A percentile compares a stretch with the other conserved stretches of the same genome.
Evolutionary conservation across 2,797 vertebrate genomes (phyloP).

Genomic region (Pseudocheirus occidentalis): DNA sequence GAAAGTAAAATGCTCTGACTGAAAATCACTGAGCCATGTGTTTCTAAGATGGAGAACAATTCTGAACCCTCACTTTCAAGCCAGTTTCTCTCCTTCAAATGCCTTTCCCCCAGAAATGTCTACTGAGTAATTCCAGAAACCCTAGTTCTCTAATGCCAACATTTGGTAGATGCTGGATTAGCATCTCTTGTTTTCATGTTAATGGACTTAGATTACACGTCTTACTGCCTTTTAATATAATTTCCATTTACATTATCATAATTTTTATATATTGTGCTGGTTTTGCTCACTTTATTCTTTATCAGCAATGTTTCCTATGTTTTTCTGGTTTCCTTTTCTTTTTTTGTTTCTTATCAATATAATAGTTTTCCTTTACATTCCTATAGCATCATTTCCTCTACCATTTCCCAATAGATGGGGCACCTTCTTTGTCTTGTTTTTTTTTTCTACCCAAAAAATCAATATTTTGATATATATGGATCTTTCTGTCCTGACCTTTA

Average conservation of each 20-base stretch:
- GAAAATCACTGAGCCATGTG: not conserved
- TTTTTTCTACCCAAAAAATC: not conserved
- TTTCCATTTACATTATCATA: not conserved
- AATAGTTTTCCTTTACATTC: not conserved
- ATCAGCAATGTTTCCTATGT: not conserved
- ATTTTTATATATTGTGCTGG: not conserved
- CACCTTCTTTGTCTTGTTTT: not conserved
- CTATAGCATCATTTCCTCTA: not conserved
- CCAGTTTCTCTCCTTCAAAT: not conserved
- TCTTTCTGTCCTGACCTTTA: not conserved
- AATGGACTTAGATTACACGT: not conserved
- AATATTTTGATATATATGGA: not conserved
- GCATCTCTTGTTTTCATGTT: not conserved
- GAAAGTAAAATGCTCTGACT: not conserved
- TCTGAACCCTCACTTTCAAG: not conserved
- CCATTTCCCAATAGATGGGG: not conserved
- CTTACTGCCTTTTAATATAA: not conserved
- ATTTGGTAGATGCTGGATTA: not conserved
- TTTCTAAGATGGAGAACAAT: not conserved
- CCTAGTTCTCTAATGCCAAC: not conserved
- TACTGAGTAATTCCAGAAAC: not conserved
- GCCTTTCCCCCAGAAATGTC: not conserved
- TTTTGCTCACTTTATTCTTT: not conserved
- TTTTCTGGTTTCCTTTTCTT: not conserved
- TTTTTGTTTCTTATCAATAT: not conserved